These are phyloP conservation scores for Andricus curvator DNA, from an alignment of 2,888 invertebrate genomes.

Conservation along the genomic window DNA sequence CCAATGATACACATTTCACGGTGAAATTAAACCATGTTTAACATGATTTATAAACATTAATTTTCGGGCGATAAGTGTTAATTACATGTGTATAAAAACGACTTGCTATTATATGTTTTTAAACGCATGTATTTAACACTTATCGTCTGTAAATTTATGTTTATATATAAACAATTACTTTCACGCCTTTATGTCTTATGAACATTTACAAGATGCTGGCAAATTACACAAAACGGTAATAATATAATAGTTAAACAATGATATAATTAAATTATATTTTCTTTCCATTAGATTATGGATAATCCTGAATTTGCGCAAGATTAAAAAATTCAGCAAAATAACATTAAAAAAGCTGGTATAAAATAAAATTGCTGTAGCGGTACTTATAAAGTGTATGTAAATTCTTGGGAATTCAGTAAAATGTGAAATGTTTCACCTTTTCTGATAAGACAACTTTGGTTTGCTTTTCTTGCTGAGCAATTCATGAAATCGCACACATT, in stretches of 20 bases:
- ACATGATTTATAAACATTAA: constrained; percentile 15
- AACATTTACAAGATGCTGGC: neutral
- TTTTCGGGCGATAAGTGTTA: constrained; percentile 8
- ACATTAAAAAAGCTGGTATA: neutral
- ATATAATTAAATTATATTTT: too few relatives aligned
- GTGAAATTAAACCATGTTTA: constrained; percentile 2
- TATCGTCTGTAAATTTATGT: neutral
- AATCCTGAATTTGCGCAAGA: too few relatives aligned
- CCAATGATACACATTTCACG: constrained; percentile 17
- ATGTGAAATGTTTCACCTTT: neutral
- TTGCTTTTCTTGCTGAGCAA: neutral
- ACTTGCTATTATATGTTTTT: neutral
- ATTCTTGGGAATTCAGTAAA: neutral
- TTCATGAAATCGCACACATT: constrained; percentile 1
- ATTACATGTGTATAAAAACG: neutral
- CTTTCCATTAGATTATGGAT: too few relatives aligned
- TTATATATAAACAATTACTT: neutral
- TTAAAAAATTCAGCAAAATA: too few relatives aligned
- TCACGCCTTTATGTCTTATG: neutral
- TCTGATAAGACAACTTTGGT: neutral
- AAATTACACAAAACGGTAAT: neutral
- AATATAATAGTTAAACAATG: too few relatives aligned
- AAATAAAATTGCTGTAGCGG: neutral
- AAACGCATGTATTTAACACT: neutral
- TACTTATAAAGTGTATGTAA: neutral